A percentile compares a stretch with the other conserved stretches of the same genome.
Conservation (phyloP, 2,888 invertebrate species). For the Ferdinandea cuprea region DNA sequence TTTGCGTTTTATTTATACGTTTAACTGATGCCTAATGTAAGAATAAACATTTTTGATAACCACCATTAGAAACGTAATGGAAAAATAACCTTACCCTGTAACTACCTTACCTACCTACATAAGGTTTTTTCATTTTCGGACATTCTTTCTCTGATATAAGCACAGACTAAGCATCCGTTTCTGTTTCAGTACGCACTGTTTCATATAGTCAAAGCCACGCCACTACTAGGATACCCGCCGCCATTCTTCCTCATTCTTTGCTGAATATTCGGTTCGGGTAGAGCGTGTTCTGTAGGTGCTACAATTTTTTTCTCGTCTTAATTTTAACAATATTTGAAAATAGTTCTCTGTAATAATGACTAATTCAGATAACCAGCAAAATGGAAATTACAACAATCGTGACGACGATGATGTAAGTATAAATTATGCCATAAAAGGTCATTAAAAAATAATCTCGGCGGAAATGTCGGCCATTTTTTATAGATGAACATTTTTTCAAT, state of each 20-base stretch:
- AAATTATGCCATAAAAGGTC: conserved; percentile 7
- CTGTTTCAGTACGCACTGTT: conserved; percentile 5
- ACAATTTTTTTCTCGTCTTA: background rate
- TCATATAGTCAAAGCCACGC: conserved; percentile 26
- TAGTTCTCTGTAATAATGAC: conserved; percentile 75
- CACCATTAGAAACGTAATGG: too few relatives aligned
- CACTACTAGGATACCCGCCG: background rate
- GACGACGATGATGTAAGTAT: conserved; percentile 79
- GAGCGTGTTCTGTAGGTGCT: background rate
- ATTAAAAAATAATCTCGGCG: conserved; percentile 6
- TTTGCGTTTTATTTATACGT: too few relatives aligned
- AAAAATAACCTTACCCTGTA: too few relatives aligned
- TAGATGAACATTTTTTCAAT: background rate
- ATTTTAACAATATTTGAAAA: background rate
- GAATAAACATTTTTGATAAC: too few relatives aligned
- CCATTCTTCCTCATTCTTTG: conserved; percentile 35
- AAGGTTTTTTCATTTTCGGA: too few relatives aligned
- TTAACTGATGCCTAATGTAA: too few relatives aligned
- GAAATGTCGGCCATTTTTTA: conserved; percentile 79
- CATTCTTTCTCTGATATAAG: too few relatives aligned
- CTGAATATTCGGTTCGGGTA: conserved; percentile 17
- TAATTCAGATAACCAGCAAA: conserved; percentile 77
- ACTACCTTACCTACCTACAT: too few relatives aligned
- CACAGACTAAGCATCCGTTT: conserved; percentile 21
- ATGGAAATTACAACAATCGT: conserved; percentile 79